A percentile compares a stretch with the other conserved stretches of the same genome.
Conservation (phyloP, 1,140 invertebrate genomes). For the Adelges cooleyi region DNA sequence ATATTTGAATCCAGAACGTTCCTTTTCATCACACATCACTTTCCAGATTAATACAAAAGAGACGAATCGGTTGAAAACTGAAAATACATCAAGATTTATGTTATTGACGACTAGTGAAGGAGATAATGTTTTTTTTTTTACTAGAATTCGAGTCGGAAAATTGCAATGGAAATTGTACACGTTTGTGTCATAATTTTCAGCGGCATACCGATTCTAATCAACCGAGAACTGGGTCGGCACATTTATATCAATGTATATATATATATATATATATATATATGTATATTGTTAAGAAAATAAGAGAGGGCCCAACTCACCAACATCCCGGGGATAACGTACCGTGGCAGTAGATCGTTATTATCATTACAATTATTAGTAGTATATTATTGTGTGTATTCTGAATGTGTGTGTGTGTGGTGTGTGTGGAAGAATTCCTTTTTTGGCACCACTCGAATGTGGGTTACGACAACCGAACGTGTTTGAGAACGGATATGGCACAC, state of each 20-base stretch:
- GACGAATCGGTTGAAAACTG: slow-evolving; percentile 12
- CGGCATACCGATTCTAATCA: slow-evolving; percentile 25
- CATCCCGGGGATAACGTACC: slow-evolving; percentile 24
- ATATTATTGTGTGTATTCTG: slow-evolving; percentile 1
- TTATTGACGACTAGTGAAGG: background rate
- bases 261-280: too few species aligned
- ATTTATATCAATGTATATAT: background rate
- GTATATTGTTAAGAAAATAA: too few species aligned
- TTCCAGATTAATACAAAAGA: slow-evolving; percentile 11
- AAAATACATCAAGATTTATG: background rate
- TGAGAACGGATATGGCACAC: slow-evolving; percentile 16
- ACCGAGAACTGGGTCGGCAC: slow-evolving; percentile 21
- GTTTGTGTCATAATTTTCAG: slow-evolving; percentile 7
- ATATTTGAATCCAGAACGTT: too few species aligned
- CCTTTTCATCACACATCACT: background rate
- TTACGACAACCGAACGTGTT: slow-evolving; percentile 1
- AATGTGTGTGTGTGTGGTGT: background rate
- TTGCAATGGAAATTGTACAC: background rate
- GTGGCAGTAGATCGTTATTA: slow-evolving; percentile 11
- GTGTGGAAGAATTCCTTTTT: slow-evolving; percentile 12
- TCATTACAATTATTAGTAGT: slow-evolving; percentile 11
- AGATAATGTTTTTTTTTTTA: background rate
- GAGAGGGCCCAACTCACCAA: background rate
- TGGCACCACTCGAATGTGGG: slow-evolving; percentile 23
- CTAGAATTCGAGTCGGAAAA: slow-evolving; percentile 3